Evolutionary conservation across 2,113 vertebrate genomes (phyloP).

Genomic region (Ascaphus truei): DNA sequence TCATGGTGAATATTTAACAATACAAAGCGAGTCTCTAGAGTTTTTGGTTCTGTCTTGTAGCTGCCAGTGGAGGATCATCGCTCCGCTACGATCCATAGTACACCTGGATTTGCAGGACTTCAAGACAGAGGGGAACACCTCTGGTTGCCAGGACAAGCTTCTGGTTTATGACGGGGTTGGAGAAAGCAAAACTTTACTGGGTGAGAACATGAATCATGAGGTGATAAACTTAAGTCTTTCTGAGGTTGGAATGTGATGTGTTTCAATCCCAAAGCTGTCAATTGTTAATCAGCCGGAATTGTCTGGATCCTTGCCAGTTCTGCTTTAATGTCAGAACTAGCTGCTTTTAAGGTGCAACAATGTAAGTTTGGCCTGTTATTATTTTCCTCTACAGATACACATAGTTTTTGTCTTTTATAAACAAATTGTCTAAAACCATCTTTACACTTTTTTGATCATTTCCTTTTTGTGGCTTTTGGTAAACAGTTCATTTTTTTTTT

Average conservation of each 20-base stretch:
- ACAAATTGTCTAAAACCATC: too few relatives aligned
- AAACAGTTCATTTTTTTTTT: neutral
- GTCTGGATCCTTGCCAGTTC: too few relatives aligned
- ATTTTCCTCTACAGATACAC: too few relatives aligned
- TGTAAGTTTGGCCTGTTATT: too few relatives aligned
- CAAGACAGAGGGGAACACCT: conserved; percentile 23
- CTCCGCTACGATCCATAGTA: conserved; percentile 38
- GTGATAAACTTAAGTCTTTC: neutral
- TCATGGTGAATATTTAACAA: neutral
- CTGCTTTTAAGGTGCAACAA: too few relatives aligned
- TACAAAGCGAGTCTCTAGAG: neutral
- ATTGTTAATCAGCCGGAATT: too few relatives aligned
- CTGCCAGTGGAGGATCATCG: conserved; percentile 35
- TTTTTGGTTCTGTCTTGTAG: conserved; percentile 17
- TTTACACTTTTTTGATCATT: too few relatives aligned
- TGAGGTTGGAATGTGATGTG: neutral
- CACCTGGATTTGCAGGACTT: conserved; percentile 13
- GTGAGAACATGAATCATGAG: neutral
- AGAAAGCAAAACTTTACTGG: conserved; percentile 18
- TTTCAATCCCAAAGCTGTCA: neutral
- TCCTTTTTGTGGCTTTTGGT: too few relatives aligned
- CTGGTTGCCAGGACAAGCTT: neutral
- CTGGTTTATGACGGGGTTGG: conserved; percentile 15
- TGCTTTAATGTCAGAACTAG: too few relatives aligned
- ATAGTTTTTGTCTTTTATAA: too few relatives aligned